Percentiles rank a stretch among this genome's conserved stretches.
Conservation (phyloP, 2,888 invertebrate species). For the Dynastes tityus region DNA sequence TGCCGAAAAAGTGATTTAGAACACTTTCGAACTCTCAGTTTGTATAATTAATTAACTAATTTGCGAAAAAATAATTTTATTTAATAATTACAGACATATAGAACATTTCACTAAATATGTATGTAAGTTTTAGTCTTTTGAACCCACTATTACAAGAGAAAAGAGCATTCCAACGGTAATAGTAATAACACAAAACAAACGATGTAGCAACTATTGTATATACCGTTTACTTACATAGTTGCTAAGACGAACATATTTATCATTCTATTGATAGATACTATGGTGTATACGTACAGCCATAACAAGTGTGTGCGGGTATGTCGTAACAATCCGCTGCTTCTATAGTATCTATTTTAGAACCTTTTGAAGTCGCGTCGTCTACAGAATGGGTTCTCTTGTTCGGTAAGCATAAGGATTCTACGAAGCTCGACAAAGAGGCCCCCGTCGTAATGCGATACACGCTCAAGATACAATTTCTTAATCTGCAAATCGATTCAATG, state of each 20-base stretch:
- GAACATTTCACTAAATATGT: too few relatives aligned
- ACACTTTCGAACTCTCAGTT: too few relatives aligned
- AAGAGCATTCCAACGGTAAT: too few relatives aligned
- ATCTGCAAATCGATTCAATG: slow-evolving; percentile 40
- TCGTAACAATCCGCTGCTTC: background rate
- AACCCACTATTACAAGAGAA: too few relatives aligned
- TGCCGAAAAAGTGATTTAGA: too few relatives aligned
- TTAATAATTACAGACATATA: too few relatives aligned
- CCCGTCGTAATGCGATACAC: slow-evolving; percentile 26
- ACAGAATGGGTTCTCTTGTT: slow-evolving; percentile 1
- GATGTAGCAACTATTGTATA: too few relatives aligned
- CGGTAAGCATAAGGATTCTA: slow-evolving; percentile 17
- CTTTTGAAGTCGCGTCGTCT: slow-evolving; percentile 4
- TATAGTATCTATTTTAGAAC: slow-evolving; percentile 20
- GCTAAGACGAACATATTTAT: background rate
- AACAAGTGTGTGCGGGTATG: background rate
- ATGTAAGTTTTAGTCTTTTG: too few relatives aligned
- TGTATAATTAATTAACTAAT: too few relatives aligned
- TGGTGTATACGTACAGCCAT: background rate
- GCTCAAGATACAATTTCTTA: slow-evolving; percentile 36
- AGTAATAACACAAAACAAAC: too few relatives aligned
- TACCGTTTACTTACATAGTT: too few relatives aligned
- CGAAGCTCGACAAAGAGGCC: slow-evolving; percentile 17
- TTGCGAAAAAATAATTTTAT: too few relatives aligned
- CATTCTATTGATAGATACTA: background rate